A percentile compares a stretch with the other conserved stretches of the same genome.
Conservation (phyloP, 2,888 invertebrate genomes). For the Reticulitermes lucifugus region DNA sequence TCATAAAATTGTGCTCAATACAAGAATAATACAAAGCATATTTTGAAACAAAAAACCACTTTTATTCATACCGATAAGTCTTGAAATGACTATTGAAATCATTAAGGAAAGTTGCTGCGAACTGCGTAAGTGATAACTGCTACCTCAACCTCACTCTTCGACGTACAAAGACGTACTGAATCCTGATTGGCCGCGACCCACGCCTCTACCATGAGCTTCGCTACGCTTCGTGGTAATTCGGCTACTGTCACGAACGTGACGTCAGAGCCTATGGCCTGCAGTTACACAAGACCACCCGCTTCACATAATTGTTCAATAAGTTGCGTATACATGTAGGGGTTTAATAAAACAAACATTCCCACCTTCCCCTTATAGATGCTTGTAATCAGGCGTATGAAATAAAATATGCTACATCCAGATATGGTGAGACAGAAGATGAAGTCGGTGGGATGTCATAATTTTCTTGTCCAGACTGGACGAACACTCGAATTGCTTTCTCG, state of each 20-base stretch:
- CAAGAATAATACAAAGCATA: background rate
- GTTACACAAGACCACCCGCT: conserved; percentile 27
- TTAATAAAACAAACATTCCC: background rate
- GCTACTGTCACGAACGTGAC: conserved; percentile 23
- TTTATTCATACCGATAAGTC: conserved; percentile 2
- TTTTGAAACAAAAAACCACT: background rate
- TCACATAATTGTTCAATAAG: conserved; percentile 39
- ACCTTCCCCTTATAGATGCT: background rate
- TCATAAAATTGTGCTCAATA: background rate
- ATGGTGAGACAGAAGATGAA: too few relatives aligned
- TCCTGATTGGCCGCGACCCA: conserved; percentile 36
- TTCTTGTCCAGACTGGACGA: too few relatives aligned
- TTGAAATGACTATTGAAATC: background rate
- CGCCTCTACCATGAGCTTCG: conserved; percentile 29
- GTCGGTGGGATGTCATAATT: too few relatives aligned
- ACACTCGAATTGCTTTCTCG: too few relatives aligned
- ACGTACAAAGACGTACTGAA: conserved; percentile 38
- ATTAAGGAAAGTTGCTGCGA: background rate
- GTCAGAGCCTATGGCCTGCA: conserved; percentile 28
- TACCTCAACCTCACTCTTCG: background rate
- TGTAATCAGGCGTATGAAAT: background rate
- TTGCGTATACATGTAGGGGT: conserved; percentile 30
- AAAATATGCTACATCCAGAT: too few relatives aligned
- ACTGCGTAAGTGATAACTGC: background rate
- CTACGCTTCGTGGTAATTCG: background rate